Conservation (phyloP, 1,140 invertebrate species). For the Procambarus virginalis region DNA sequence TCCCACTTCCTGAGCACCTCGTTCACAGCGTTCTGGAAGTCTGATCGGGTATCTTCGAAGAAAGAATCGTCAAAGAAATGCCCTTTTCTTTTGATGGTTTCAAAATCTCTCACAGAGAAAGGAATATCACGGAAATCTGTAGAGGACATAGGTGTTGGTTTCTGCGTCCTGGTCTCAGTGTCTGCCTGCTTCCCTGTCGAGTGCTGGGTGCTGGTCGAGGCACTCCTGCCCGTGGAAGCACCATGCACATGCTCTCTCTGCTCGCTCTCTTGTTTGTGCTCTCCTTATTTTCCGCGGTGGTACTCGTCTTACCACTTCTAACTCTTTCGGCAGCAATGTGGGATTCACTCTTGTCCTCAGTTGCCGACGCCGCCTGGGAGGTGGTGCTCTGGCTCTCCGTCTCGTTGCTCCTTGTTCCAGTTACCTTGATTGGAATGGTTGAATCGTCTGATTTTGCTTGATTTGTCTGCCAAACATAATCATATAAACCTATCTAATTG, state of each 20-base stretch:
- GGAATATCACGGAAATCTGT: conserved; percentile 11
- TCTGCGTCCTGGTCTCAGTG: not conserved
- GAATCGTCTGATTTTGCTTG: not conserved
- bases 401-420: not conserved
- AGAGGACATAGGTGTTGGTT: not conserved
- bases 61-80: conserved; percentile 47
- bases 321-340: not conserved
- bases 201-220: not conserved
- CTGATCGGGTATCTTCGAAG: conserved; percentile 23
- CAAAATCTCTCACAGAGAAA: not conserved
- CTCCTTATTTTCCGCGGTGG: not conserved
- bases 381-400: not conserved
- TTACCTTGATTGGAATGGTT: not conserved
- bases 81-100: not conserved
- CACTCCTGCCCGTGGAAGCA: not conserved
- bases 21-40: conserved; percentile 26
- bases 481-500: no score
- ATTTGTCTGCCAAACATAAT: not conserved
- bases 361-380: not conserved
- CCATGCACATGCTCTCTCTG: not conserved
- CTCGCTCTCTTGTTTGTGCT: not conserved
- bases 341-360: not conserved
- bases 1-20: conserved; percentile 31
- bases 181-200: not conserved
- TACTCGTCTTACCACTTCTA: not conserved